These are phyloP conservation scores for Epinotia nisella DNA, from an alignment of 2,888 invertebrate species.

Conservation along the genomic window DNA sequence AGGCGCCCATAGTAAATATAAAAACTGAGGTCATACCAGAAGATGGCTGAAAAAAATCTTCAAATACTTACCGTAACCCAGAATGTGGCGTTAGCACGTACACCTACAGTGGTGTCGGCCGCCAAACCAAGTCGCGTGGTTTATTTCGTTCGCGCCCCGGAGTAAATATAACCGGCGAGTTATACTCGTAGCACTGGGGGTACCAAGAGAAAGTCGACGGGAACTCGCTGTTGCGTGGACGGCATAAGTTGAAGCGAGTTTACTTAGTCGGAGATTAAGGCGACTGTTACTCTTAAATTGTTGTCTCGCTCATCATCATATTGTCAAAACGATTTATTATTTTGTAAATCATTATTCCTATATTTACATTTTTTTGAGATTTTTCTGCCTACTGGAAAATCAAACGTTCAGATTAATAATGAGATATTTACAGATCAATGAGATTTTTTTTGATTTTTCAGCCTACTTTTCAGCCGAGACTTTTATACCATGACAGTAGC, in stretches of 20 bases:
- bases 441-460: too few relatives aligned
- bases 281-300: too few relatives aligned
- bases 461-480: too few relatives aligned
- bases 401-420: too few relatives aligned
- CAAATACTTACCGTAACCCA: constrained; percentile 36
- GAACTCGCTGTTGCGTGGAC: constrained; percentile 27
- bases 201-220: constrained; percentile 52
- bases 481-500: too few relatives aligned
- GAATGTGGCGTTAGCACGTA: constrained; percentile 45
- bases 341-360: too few relatives aligned
- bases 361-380: too few relatives aligned
- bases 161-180: constrained; percentile 79
- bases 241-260: not conserved
- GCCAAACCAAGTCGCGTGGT: constrained; percentile 67
- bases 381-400: too few relatives aligned
- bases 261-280: not conserved
- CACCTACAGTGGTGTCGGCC: constrained; percentile 57
- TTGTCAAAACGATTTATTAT: too few relatives aligned
- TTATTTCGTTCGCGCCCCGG: constrained; percentile 78
- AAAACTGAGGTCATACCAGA: constrained; percentile 20
- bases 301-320: too few relatives aligned
- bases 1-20: constrained; percentile 14
- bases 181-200: constrained; percentile 51
- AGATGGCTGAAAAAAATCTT: constrained; percentile 23
- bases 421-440: too few relatives aligned